Evolutionary conservation across 2,888 invertebrate genomes (phyloP), one percentile per base, ranked within the genome.

Genomic region (Phyto melanocephala): DNA sequence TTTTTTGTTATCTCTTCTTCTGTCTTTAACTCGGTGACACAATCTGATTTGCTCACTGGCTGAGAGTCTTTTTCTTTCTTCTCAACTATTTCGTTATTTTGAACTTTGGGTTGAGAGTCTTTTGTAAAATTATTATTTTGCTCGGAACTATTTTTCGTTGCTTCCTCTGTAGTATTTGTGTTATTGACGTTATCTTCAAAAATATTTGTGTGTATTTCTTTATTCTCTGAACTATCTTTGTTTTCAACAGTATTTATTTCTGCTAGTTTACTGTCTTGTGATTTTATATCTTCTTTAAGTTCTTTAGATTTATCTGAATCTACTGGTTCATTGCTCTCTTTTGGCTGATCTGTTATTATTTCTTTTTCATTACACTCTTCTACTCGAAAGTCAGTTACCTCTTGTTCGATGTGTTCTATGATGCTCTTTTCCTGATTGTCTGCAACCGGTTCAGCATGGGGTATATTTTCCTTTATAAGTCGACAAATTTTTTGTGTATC

Each of bases 401-500:
- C 10, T 10, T 1, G 2, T 58, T 50, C 13, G 13, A 2, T 17
- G 13, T 45, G 33, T 17, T 4, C 8, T 4, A 33, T 42, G 17
- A 7, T 7, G 28, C 28, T 28, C 28, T 28, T 28, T 13, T 62
- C n/a, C 10, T 42, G 33, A n/a, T 13, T 10, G 28, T 33, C 28
- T n/a, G 40, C 50, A 17, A 37, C 6, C 8, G 8, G 15, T 54
- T 56, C 15, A 22, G 10, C 11, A 17, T 3, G 6, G 28, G 3
- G 4, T 28, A 28, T 28, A 28, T 28, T 28, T 28, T 28, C 6
- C 6, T 28, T 6, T 5, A 28, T 11, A 4, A 10, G 1, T 28
- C 28, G 28, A 28, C 8, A 28, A 28, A n/a, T 42, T 24, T 42
- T 24, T 10, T 17, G 35, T 42, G 84, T 85, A 37, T n/a, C 47